Evolutionary conservation across 1,140 invertebrate species (phyloP), one percentile per base, ranked within the genome.

Genomic region (Neomicropteryx cornuta): DNA sequence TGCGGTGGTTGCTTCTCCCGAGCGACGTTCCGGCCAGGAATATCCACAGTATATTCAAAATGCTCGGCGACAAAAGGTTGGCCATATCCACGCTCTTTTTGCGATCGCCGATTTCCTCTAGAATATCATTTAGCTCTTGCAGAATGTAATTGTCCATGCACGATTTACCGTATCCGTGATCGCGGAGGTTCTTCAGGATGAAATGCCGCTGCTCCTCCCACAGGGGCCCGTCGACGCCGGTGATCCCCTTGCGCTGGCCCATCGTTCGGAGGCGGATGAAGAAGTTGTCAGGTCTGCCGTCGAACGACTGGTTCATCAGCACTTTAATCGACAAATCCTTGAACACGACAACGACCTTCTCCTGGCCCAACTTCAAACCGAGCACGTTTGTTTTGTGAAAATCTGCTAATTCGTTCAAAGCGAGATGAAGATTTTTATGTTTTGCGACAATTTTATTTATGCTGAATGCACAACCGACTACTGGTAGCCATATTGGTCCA

Each of bases 181-280:
- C 58, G 5, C 71, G 65, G 42, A 88, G 62, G 36, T 77, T 72
- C 29, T 69, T 68, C 19, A 83, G 47, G 3, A 76, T 68, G 59
- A 85, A 87, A 34, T 58, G 60, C 13, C 82, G 66, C 44, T 87
- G 76, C 43, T 79, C 75, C 27, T 66, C 67, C 83, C 83, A 87
- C 2, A 75, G 51, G 10, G 64, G 44, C 0, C 83, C 81, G 36
- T 85, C 80, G 3, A 75, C 76, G 57, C 76, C 79, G 0, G 81
- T 79, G n/a, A 83, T 77, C n/a, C 80, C 73, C 65, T 62, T 69
- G 39, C 59, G 55, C n/a, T 68, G 63, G 13, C 78, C 79, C 60
- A 82, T 70, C 5, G 75, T 76, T 29, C 79, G 55, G 3, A 81
- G 50, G 17, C 71, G 60, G 18, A 73, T 60, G 43, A 82, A 81